Evolutionary conservation across 2,888 invertebrate species (phyloP), one percentile per base, ranked within the genome.

Genomic region (Volucella bombylans): DNA sequence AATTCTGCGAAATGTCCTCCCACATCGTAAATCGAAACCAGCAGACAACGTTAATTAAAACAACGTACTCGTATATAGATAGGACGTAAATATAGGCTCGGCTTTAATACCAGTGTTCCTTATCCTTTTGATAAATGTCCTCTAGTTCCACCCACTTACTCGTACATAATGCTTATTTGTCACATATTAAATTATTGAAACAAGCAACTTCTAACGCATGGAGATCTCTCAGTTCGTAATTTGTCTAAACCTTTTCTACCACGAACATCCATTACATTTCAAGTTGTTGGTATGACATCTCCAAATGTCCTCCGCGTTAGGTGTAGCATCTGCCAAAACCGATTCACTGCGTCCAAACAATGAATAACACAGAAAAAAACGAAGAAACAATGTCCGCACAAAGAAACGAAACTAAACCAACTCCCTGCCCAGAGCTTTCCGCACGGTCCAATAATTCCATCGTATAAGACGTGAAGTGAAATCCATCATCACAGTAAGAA

Each of bases 381-480:
- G 3, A 23, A 23, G 23, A 23, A 23, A 23, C 1, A 23, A 3
- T 23, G 18, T 49, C 39, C 23, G 41, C 38, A 10, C 14, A 23
- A 45, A 62, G 31, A 52, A 38, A 43, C 23, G 4, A 23, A 73
- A 39, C 43, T n/a, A 55, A 64, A 55, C 47, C 41, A 74, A 43
- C 45, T 65, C 14, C 43, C 61, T 38, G 38, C 59, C 57, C 43
- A 52, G 43, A 55, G 45, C 15, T 9, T 57, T 59, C 59, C 18
- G 45, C 31, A 59, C 18, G 45, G 43, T 52, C 57, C 57, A 72
- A 79, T 65, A 72, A 65, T 57, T 65, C 38, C 50, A 72, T 39
- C 43, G 78, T 47, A 72, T 52, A 38, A 18, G 23, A 54, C 18
- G n/a, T n/a, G n/a, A n/a, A n/a, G 18, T 8, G 18, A 65, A 49